These are phyloP conservation scores for Coleophora flavipennella DNA, from an alignment of 2,888 invertebrate genomes.

Conservation along the genomic window DNA sequence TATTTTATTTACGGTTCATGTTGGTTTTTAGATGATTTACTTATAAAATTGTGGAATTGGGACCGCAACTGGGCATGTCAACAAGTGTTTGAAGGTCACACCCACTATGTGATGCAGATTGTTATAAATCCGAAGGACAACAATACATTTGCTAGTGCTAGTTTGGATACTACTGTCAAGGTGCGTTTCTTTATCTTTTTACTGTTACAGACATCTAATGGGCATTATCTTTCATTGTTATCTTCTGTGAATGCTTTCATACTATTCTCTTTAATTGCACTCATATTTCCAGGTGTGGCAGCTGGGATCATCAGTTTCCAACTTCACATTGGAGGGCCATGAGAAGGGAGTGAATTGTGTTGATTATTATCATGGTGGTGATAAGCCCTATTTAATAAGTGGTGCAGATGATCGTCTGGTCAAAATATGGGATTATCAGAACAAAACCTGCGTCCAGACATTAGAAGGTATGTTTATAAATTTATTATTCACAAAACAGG, in stretches of 20 bases:
- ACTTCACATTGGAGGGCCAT: constrained; percentile 98
- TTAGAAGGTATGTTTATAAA: constrained; percentile 76
- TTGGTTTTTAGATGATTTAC: constrained; percentile 88
- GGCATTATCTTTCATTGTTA: background rate
- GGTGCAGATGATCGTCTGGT: constrained; percentile 98
- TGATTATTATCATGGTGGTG: constrained; percentile 98
- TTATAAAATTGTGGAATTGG: constrained; percentile 99
- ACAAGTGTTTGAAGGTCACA: constrained; percentile 99
- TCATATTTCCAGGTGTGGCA: constrained; percentile 87
- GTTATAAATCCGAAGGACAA: constrained; percentile 99
- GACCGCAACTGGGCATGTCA: constrained; percentile 98
- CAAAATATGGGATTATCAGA: constrained; percentile 99
- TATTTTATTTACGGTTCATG: no score
- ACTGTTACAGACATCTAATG: background rate
- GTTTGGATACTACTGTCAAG: constrained; percentile 97
- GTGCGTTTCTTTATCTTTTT: constrained; percentile 19
- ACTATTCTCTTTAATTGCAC: background rate
- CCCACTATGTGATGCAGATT: constrained; percentile 99
- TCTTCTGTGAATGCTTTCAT: background rate
- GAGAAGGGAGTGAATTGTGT: constrained; percentile 99
- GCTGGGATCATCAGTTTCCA: constrained; percentile 95
- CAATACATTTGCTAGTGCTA: constrained; percentile 99
- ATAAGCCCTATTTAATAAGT: constrained; percentile 98
- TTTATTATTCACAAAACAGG: background rate
- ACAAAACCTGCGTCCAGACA: constrained; percentile 99